phyloP scores from a whole-genome alignment of 2,888 invertebrate species.

The Drosophila mimica region DNA sequence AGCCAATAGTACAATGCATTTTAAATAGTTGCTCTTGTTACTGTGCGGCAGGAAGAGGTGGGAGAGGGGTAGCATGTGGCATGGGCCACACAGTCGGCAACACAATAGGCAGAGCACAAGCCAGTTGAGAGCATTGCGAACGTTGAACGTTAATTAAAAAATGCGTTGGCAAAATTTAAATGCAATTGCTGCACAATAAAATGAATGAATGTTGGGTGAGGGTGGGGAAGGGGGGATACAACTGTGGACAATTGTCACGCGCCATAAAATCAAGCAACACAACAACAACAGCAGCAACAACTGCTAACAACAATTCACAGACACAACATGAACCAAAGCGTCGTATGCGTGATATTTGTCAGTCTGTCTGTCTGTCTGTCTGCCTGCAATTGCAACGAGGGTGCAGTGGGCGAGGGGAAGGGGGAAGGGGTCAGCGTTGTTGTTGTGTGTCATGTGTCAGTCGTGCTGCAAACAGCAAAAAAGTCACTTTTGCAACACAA shows the following conservation, averaged over 20 bases:
- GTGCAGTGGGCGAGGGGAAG: neutral
- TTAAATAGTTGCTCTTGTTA: constrained; percentile 41
- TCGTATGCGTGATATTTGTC: constrained; percentile 69
- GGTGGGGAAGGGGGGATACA: constrained; percentile 12
- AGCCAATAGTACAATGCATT: constrained; percentile 57
- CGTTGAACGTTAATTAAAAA: constrained; percentile 76
- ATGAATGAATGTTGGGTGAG: constrained; percentile 7
- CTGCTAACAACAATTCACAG: constrained; percentile 29
- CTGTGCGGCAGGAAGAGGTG: neutral
- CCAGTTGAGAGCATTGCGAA: constrained; percentile 29
- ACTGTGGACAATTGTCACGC: constrained; percentile 76
- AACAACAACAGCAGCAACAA: constrained; percentile 17
- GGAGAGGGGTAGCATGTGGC: constrained; percentile 30
- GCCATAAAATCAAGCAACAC: constrained; percentile 75
- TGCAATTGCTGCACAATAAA: constrained; percentile 79
- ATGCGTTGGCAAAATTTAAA: constrained; percentile 78
- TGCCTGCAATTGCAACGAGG: constrained; percentile 9
- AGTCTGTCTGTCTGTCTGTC: constrained; percentile 4
- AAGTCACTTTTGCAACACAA: constrained; percentile 59
- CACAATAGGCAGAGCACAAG: constrained; percentile 45
- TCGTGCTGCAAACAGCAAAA: constrained; percentile 46
- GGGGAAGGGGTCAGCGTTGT: neutral
- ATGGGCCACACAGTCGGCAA: constrained; percentile 35
- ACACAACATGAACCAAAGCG: constrained; percentile 14
- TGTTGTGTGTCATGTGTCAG: constrained; percentile 56